These are phyloP conservation scores for Promerops cafer DNA, from an alignment of 2,113 vertebrate genomes.

Conservation along the genomic window DNA sequence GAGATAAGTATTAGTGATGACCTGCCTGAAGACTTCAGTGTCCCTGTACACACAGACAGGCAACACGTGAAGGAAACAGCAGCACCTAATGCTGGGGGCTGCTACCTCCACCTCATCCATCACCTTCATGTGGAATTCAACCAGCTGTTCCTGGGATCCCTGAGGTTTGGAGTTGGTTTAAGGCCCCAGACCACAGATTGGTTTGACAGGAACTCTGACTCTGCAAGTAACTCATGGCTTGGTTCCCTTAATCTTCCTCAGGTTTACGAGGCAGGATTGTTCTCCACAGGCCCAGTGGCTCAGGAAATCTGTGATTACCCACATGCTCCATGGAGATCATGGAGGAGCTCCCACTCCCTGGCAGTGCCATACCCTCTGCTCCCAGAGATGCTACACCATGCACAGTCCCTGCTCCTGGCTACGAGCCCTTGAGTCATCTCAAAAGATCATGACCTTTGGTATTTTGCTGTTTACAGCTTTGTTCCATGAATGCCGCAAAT, in stretches of 20 bases:
- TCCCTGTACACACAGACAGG: background rate
- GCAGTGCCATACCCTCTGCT: background rate
- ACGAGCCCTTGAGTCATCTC: background rate
- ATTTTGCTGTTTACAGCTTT: background rate
- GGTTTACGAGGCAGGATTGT: background rate
- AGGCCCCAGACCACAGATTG: background rate
- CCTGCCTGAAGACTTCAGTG: background rate
- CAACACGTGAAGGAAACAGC: background rate
- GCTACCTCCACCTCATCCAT: background rate
- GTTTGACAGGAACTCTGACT: background rate
- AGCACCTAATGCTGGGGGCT: too few species aligned
- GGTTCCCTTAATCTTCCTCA: background rate
- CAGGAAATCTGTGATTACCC: background rate
- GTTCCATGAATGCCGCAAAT: background rate
- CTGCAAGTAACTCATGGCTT: background rate
- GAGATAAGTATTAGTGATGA: background rate
- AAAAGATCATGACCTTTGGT: background rate
- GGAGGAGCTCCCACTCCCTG: background rate
- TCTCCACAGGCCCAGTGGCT: background rate
- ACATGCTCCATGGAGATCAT: background rate
- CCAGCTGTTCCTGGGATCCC: accelerated
- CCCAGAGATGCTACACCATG: background rate
- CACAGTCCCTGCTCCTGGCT: background rate
- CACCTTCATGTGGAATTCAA: accelerated
- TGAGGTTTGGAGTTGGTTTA: background rate